Evolutionary conservation across 2,888 invertebrate species (phyloP).

Genomic region (Campoletis raptor): DNA sequence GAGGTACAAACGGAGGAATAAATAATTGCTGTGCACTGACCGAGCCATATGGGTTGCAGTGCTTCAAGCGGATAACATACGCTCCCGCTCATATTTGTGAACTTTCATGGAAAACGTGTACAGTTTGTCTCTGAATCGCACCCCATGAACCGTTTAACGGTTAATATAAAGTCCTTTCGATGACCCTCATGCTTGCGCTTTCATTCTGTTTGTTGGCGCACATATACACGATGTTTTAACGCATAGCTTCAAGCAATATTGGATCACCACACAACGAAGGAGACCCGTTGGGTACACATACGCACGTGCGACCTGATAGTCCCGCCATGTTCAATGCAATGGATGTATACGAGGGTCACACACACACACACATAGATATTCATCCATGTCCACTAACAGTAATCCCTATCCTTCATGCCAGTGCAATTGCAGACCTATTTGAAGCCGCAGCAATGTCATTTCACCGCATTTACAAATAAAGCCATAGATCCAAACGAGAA

Average conservation of each 20-base stretch:
- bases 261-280: conserved; percentile 22
- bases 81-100: conserved; percentile 32
- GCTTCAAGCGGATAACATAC: conserved; percentile 26
- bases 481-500: not conserved
- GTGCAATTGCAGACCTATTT: conserved; percentile 18
- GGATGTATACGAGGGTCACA: not conserved
- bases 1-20: conserved; percentile 27
- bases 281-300: conserved; percentile 18
- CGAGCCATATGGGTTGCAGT: conserved; percentile 14
- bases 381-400: conserved; percentile 24
- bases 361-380: not conserved
- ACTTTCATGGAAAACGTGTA: conserved; percentile 11
- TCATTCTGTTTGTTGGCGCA: conserved; percentile 23
- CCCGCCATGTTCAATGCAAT: not conserved
- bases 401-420: conserved; percentile 34
- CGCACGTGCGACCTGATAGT: conserved; percentile 32
- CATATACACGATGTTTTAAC: conserved; percentile 42
- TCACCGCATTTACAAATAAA: conserved; percentile 37
- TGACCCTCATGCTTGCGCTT: conserved; percentile 27
- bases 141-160: conserved; percentile 20
- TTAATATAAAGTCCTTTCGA: conserved; percentile 45
- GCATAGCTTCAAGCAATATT: conserved; percentile 59
- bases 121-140: not conserved
- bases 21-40: conserved; percentile 24
- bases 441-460: conserved; percentile 32